These are phyloP conservation scores for Uromys caudimaculatus DNA, from an alignment of 2,797 vertebrate species.

Conservation along the genomic window DNA sequence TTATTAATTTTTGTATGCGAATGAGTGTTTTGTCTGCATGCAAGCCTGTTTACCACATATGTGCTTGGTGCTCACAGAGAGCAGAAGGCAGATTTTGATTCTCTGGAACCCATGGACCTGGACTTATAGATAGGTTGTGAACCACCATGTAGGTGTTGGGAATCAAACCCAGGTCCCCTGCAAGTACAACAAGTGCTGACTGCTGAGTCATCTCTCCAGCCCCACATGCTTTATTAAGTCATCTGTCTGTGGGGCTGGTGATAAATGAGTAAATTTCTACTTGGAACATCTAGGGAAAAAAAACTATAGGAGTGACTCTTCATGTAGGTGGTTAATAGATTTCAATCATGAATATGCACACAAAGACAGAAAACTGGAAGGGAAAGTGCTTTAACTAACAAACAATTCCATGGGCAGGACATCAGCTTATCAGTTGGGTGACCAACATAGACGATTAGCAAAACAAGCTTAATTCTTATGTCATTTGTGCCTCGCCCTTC, in stretches of 20 bases:
- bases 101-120: neutral
- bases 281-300: neutral
- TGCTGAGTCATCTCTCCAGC: neutral
- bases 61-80: neutral
- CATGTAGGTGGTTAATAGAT: neutral
- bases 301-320: neutral
- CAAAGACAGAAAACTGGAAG: constrained; percentile 46
- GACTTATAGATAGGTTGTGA: neutral
- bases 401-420: constrained; percentile 8
- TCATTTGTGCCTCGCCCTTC: constrained; percentile 31
- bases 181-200: neutral
- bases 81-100: neutral
- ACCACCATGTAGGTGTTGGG: neutral
- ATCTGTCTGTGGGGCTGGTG: neutral
- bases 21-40: neutral
- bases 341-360: neutral
- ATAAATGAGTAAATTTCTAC: constrained; percentile 29
- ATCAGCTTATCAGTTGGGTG: neutral
- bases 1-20: neutral
- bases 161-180: neutral
- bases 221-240: constrained; percentile 20
- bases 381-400: constrained; percentile 56
- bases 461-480: constrained; percentile 39
- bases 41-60: neutral
- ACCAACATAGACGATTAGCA: constrained; percentile 26